Evolutionary conservation across 2,888 invertebrate genomes (phyloP), one percentile per base, ranked within the genome.

Genomic region (Trachelus tabidus): DNA sequence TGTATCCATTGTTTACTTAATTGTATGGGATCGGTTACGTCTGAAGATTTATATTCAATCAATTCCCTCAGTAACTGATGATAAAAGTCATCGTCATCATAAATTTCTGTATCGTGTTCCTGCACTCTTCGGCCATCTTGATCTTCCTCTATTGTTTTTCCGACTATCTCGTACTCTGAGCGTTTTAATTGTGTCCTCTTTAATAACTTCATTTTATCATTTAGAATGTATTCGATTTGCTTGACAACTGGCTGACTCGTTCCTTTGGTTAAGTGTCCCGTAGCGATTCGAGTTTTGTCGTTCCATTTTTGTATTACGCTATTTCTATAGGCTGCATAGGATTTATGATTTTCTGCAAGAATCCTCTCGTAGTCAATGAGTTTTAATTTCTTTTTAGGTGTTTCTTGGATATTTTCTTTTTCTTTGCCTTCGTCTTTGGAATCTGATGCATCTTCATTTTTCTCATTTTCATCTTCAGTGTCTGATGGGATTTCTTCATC

Each of bases 21-120:
- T 85, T 97, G 96, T 12, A 96, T 94, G 0, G 98, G 97, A 92
- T 97, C 98, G 0, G 95, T 95, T 12, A 96, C 94, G 86, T 96
- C 95, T 4, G 95, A 94, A 0, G 97, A 96, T 92, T 98, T 98
- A 83, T 96, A 95, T 90, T 99, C 98, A 82, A 99, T 98, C 69
- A 99, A 92, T 90, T 99, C 98, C 81, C 97, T 93, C 73, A 99
- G 92, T 77, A 98, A 93, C 87, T 98, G 97, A 91, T 98, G 98
- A 92, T 99, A 99, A 91, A 99, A 99, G 90, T 99, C 99, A 87
- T 96, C 97, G 89, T 99, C 99, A 91, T 99, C 98, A 92, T 97
- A 99, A 87, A 99, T 96, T 92, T 99, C 97, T 0, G 93, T 87
- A 87, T 97, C 95, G 82, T 95, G 94, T 84, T 95, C 94, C 83